Base-by-base conservation (phyloP, 2,797 vertebrate genomes). In the Rhadinocentrus ornatus region DNA sequence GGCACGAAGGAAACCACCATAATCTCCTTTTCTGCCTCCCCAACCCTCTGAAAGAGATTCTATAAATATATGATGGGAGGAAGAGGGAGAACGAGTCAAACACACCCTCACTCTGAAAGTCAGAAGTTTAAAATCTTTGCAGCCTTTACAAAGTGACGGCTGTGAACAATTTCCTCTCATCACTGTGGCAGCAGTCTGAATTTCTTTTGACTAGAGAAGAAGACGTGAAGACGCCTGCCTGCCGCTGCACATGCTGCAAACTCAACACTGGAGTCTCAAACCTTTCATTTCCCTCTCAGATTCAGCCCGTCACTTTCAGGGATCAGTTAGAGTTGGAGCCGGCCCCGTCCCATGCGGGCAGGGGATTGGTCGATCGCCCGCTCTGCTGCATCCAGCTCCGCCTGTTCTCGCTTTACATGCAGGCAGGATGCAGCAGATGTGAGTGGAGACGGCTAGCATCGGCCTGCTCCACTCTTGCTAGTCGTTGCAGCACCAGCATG, bases 241-340 rank as follows among this genome's bases (percentile, higher is more conserved):
- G 57, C 75, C 37, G 72, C 71, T 39, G 48, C 54, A 37, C 66
- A 60, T 39, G 54, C 64, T 66, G 91, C 53, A 92, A 93, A 93
- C 88, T 88, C 91, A 91, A 90, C 92, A 87, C 86, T 93, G 93
- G 94, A 96, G 94, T 94, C 87, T 90, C 91, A 94, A 84, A 93
- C 92, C 92, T 93, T 95, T 94, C 91, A 94, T 95, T 95, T 95
- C 90, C 91, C 92, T 92, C 89, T 86, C 91, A 86, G 93, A 94
- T 95, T 78, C 70, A 80, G 72, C 75, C 79, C 72, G 83, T 86
- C 92, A 90, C 96, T 96, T 96, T 95, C 91, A 88, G 71, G 92
- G 97, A 97, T 96, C 96, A 96, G 96, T 97, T 97, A 96, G 95
- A 91, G 90, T 84, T 93, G 92, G 93, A 94, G 92, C 94, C 91